A percentile compares a stretch with the other conserved stretches of the same genome.
Evolutionary conservation across 2,113 vertebrate genomes (phyloP).

Genomic region (Salvelinus namaycush): DNA sequence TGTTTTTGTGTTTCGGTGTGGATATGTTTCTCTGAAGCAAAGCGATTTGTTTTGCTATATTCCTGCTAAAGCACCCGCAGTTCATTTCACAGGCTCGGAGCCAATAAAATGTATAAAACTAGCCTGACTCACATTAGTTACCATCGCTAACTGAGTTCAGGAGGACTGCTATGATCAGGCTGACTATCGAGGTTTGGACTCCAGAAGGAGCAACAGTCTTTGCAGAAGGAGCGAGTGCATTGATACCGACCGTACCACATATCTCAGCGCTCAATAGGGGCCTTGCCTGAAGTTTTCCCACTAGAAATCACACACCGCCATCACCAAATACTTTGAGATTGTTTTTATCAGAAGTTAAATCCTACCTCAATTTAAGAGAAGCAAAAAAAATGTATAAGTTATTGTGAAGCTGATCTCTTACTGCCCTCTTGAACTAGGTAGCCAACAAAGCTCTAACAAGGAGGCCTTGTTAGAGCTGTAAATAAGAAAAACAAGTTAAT

Average conservation of each 20-base stretch:
- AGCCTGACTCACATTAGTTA: constrained; percentile 27
- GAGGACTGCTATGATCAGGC: constrained; percentile 12
- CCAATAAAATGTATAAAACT: not conserved
- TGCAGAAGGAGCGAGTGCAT: constrained; percentile 4
- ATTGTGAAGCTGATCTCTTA: too few species aligned
- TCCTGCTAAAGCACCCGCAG: not conserved
- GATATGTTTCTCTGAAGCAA: not conserved
- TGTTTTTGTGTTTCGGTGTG: too few species aligned
- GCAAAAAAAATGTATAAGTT: too few species aligned
- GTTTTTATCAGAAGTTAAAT: too few species aligned
- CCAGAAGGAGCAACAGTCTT: not conserved
- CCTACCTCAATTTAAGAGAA: too few species aligned
- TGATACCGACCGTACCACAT: not conserved
- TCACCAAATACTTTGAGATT: not conserved
- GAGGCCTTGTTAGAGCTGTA: not conserved
- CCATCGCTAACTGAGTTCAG: constrained; percentile 6
- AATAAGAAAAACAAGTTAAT: not conserved
- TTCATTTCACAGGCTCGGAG: not conserved
- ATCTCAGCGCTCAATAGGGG: too few species aligned
- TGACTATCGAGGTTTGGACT: not conserved
- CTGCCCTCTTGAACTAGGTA: not conserved
- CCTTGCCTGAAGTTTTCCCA: too few species aligned
- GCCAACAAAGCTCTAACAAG: not conserved
- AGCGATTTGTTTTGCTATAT: not conserved
- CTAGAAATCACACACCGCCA: not conserved